These are phyloP conservation scores for Melanaphis sacchari DNA, from an alignment of 1,140 invertebrate species.

Conservation along the genomic window DNA sequence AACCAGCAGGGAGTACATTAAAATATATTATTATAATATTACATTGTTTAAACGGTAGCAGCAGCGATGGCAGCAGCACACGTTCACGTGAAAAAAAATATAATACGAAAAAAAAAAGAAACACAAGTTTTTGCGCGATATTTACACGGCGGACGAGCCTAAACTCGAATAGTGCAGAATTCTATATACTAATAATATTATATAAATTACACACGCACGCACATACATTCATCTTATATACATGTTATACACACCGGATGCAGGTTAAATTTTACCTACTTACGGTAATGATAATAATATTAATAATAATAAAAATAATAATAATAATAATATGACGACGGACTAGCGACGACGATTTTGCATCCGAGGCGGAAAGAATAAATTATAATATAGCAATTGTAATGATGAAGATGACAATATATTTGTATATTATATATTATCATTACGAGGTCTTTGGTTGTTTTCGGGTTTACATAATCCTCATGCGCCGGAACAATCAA, in stretches of 20 bases:
- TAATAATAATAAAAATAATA: background rate
- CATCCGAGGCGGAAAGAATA: background rate
- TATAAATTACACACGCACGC: background rate
- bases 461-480: background rate
- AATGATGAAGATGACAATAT: conserved; percentile 16
- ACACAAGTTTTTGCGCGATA: conserved; percentile 21
- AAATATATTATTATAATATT: background rate
- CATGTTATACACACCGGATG: background rate
- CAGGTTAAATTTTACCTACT: background rate
- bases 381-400: background rate
- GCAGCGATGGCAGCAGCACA: background rate
- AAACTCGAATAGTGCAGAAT: background rate
- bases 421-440: background rate
- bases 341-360: background rate
- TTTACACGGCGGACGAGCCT: background rate
- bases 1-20: conserved; percentile 3
- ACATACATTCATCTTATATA: background rate
- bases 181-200: conserved; percentile 7
- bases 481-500: conserved; percentile 82
- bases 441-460: background rate
- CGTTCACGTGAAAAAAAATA: background rate
- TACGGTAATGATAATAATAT: background rate
- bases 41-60: background rate
- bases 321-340: background rate
- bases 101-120: conserved; percentile 18